phyloP scores from a whole-genome alignment of 2,888 invertebrate genomes.

The Tortrix viridana region DNA sequence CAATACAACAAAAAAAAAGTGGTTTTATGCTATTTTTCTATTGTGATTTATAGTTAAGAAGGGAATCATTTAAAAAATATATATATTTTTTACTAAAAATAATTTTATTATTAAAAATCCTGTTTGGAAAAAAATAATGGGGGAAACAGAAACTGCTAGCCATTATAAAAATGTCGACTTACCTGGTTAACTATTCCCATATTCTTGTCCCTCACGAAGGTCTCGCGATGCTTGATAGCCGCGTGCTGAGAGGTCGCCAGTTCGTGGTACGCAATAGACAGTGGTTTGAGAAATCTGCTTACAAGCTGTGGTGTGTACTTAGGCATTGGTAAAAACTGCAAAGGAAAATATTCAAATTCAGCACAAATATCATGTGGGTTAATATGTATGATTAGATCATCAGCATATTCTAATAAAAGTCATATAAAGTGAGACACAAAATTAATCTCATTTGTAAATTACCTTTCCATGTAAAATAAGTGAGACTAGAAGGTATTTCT shows the following conservation, averaged over 20 bases:
- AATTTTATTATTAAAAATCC: no score
- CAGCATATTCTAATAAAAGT: no score
- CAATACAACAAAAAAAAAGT: no score
- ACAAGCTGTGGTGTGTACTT: constrained; percentile 97
- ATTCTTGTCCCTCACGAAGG: constrained; percentile 91
- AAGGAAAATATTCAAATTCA: constrained; percentile 26
- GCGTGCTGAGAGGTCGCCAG: constrained; percentile 91
- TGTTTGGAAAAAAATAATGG: no score
- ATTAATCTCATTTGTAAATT: constrained; percentile 22
- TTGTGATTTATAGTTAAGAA: no score
- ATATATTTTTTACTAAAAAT: no score
- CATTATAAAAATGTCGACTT: no score
- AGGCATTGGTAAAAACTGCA: constrained; percentile 87
- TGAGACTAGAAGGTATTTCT: constrained; percentile 97
- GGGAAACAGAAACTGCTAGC: no score
- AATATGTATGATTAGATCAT: no score
- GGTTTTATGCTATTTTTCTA: no score
- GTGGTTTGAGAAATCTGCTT: constrained; percentile 91
- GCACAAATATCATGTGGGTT: not conserved
- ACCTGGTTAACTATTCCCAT: constrained; percentile 91
- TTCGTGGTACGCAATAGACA: constrained; percentile 95
- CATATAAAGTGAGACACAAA: not conserved
- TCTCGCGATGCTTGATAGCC: constrained; percentile 92
- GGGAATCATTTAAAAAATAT: no score
- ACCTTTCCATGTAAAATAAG: constrained; percentile 96